Base-by-base conservation (phyloP, 2,113 vertebrate genomes). In the Lasiurus cinereus region DNA sequence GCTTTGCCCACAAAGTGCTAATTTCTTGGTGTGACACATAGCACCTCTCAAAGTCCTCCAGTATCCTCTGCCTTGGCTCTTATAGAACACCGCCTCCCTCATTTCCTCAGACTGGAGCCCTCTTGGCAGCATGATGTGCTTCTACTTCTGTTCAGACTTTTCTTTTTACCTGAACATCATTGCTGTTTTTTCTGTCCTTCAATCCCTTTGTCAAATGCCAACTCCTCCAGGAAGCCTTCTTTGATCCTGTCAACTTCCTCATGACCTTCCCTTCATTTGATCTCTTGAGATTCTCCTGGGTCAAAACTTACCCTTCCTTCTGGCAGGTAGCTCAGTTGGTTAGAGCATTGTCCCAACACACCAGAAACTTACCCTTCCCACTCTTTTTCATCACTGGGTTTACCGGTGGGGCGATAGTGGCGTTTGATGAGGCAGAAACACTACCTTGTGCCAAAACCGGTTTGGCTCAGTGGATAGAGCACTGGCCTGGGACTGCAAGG, bases 361-460 rank as follows among this genome's bases (percentile, higher is more conserved):
- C 14, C 54, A 39, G 72, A 54, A 77, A 66, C 72, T 39, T 83
- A 18, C 8, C 15, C 27, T 76, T 76, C 27, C 46, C 5, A 8
- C 1, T 27, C 0, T 4, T 27, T 27, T 64, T 43, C 4, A 8
- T 33, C 33, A 0, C 6, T 0, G 9, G 24, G 59, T 43, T 29
- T 2, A 0, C 16, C 0, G 2, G 21, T 0, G 0, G 5, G 36
- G 18, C 7, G 2, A 16, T 1, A 0, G 54, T 8, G 1, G 48
- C 0, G 3, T 14, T 14, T 52, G 50, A 52, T 52, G 50, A 52
- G 50, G 33, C 96, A 87, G 83, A 93, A 93, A 83, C 62, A 77
- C 27, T 97, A 97, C 39, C 54, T 97, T 19, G 93, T 92, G 76
- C 39, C 39, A 3, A 39, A 39, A 39, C 39, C 39, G 39, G 39